These are phyloP conservation scores for Aldrovandia affinis DNA, from an alignment of 2,797 vertebrate genomes.

Conservation along the genomic window DNA sequence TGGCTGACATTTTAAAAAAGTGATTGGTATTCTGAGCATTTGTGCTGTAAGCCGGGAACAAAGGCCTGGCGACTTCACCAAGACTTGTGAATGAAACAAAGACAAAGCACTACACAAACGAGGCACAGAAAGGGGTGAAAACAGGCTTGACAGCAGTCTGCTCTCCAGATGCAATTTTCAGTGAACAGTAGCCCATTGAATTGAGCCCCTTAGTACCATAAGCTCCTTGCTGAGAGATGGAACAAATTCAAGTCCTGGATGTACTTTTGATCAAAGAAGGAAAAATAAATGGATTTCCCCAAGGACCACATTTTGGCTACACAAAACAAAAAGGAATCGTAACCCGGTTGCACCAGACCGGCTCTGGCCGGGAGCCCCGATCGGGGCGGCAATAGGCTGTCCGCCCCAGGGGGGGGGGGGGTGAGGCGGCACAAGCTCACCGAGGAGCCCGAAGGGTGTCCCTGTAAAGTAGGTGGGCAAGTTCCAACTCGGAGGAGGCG, in stretches of 20 bases:
- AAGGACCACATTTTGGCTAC: not conserved
- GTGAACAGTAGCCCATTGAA: not conserved
- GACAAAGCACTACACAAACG: not conserved
- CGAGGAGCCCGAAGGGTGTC: no score
- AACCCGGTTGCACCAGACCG: no score
- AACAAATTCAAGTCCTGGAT: not conserved
- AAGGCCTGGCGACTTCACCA: not conserved
- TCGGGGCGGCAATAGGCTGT: no score
- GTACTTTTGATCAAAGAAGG: not conserved
- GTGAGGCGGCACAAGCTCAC: no score
- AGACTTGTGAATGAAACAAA: slow-evolving; percentile 1
- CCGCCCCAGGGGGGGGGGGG: no score
- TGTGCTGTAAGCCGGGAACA: not conserved
- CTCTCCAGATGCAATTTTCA: not conserved
- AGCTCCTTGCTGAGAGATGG: not conserved
- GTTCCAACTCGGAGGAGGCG: no score
- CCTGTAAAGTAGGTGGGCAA: no score
- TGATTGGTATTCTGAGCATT: not conserved
- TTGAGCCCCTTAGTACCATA: not conserved
- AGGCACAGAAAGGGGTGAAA: not conserved
- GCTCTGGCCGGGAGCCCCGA: no score
- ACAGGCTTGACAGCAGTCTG: not conserved
- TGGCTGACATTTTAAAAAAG: not conserved
- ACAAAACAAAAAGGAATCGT: no score
- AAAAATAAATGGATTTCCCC: slow-evolving; percentile 7